phyloP scores from a whole-genome alignment of 2,888 invertebrate genomes.

The Oxystoma pomonae region DNA sequence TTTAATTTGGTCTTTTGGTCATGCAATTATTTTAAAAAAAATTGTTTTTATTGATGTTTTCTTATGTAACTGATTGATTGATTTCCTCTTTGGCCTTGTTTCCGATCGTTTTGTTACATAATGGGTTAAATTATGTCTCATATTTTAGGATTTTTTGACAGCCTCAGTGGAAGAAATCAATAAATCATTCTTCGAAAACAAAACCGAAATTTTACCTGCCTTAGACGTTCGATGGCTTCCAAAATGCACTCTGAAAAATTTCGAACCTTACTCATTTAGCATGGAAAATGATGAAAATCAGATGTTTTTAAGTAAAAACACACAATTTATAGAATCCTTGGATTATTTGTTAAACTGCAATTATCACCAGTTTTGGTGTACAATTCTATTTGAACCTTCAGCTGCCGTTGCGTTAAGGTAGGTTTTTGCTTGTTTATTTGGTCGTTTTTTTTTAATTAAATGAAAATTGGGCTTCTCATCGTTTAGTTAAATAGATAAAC shows the following conservation, averaged over 20 bases:
- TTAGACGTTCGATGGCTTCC: constrained; percentile 41
- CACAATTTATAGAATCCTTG: constrained; percentile 36
- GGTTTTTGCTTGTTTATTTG: too few species aligned
- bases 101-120: too few species aligned
- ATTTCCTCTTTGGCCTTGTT: too few species aligned
- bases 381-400: constrained; percentile 39
- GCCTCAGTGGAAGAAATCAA: constrained; percentile 25
- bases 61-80: too few species aligned
- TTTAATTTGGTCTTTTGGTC: too few species aligned
- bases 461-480: too few species aligned
- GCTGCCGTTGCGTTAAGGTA: constrained; percentile 31
- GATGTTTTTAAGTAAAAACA: constrained; percentile 35
- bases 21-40: too few species aligned
- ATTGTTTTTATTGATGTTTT: too few species aligned
- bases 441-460: too few species aligned
- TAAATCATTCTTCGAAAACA: constrained; percentile 32
- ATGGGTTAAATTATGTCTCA: constrained; percentile 13
- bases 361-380: constrained; percentile 47
- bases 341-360: constrained; percentile 40
- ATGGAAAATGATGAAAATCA: constrained; percentile 35
- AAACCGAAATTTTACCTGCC: constrained; percentile 38
- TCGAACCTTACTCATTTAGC: constrained; percentile 38
- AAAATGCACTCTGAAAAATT: constrained; percentile 32
- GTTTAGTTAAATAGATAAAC: too few species aligned
- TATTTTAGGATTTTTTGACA: constrained; percentile 34